Percentiles rank a stretch among this genome's conserved stretches.
phyloP scores from a whole-genome alignment of 2,797 vertebrate species.

The Molossus alvarezi region DNA sequence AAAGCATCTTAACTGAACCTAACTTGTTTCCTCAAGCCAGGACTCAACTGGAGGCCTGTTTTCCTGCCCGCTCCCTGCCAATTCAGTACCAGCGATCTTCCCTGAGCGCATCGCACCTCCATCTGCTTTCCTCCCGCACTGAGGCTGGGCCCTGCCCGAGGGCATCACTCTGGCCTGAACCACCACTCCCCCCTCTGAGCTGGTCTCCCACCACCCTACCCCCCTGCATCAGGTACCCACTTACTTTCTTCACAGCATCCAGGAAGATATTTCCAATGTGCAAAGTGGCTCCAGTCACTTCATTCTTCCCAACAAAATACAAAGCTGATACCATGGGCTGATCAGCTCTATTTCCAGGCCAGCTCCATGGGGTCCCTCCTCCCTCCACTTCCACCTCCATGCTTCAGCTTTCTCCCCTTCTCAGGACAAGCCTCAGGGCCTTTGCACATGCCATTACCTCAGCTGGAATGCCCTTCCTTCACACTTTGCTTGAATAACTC shows the following conservation, averaged over 20 bases:
- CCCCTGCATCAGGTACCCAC: no score
- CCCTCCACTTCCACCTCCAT: not conserved
- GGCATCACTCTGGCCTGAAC: accelerated
- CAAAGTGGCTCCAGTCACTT: not conserved
- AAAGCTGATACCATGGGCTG: accelerated
- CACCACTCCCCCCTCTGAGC: not conserved
- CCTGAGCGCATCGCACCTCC: not conserved
- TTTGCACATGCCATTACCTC: not conserved
- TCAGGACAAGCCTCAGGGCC: not conserved
- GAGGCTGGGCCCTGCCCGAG: not conserved
- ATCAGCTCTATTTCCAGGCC: not conserved
- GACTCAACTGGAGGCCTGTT: not conserved
- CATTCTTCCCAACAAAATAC: not conserved
- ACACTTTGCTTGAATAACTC: not conserved
- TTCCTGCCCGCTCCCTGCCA: no score
- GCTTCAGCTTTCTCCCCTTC: not conserved
- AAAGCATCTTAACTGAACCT: not conserved
- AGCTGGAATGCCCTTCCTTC: not conserved
- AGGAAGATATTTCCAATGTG: not conserved
- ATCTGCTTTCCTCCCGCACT: no score
- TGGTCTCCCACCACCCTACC: accelerated
- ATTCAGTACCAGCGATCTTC: accelerated
- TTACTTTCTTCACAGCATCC: not conserved
- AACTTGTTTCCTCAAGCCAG: not conserved
- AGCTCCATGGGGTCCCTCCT: not conserved